Conservation (phyloP, 2,888 invertebrate species). For the Ophion ellenae region DNA sequence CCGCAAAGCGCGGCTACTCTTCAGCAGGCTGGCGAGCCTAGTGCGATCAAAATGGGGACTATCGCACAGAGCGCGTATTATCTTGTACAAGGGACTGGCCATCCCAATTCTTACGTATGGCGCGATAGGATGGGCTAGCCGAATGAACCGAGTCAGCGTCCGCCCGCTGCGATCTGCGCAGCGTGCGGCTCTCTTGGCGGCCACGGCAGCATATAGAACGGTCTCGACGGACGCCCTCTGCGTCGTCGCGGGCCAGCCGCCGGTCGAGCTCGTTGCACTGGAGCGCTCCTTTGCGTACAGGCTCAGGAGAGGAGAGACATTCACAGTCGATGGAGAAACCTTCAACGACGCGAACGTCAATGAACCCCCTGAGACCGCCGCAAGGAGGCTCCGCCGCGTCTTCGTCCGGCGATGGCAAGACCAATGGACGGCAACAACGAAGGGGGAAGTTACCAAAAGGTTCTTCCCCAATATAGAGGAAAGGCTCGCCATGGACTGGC, state of each 20-base stretch:
- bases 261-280: background rate
- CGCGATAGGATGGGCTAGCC: background rate
- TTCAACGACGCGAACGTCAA: no score
- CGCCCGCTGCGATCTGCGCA: background rate
- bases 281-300: no score
- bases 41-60: background rate
- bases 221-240: background rate
- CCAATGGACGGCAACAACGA: no score
- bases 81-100: background rate
- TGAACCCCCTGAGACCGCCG: no score
- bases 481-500: no score
- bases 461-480: no score
- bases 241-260: background rate
- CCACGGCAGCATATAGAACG: background rate
- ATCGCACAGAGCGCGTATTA: background rate
- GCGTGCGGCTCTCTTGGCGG: background rate
- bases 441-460: no score
- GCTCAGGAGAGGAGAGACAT: no score
- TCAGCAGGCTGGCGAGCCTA: background rate
- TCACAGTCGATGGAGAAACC: no score
- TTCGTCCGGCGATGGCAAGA: no score
- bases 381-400: no score
- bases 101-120: background rate
- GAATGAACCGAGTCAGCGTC: background rate
- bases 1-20: background rate